Evolutionary conservation across 2,888 invertebrate genomes (phyloP).

Genomic region (Myathropa florea): DNA sequence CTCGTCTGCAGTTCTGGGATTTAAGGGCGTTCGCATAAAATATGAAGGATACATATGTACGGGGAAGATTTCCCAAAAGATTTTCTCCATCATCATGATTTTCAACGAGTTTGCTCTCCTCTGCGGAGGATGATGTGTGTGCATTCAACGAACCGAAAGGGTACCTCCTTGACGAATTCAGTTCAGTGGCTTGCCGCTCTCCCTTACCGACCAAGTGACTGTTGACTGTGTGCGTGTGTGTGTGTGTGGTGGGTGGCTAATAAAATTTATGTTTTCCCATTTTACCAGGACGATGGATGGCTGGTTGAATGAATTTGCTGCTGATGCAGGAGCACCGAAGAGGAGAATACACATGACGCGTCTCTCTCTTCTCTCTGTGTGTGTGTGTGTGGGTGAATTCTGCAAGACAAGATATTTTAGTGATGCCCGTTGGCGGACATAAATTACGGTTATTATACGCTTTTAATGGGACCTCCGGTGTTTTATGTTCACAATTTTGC

Average conservation of each 20-base stretch:
- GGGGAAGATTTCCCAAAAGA: constrained; percentile 63
- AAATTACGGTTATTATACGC: constrained; percentile 55
- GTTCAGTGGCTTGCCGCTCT: not conserved
- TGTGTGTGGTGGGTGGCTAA: constrained; percentile 12
- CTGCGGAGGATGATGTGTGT: constrained; percentile 22
- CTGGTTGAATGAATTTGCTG: constrained; percentile 6
- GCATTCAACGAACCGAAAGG: constrained; percentile 37
- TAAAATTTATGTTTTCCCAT: constrained; percentile 55
- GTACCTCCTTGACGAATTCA: not conserved
- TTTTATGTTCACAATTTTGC: constrained; percentile 22
- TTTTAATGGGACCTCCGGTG: constrained; percentile 41
- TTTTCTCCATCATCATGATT: constrained; percentile 49
- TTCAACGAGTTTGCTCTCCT: constrained; percentile 48
- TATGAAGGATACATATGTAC: not conserved
- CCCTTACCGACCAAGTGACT: too few relatives aligned
- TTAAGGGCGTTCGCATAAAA: constrained; percentile 7
- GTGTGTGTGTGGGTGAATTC: constrained; percentile 7
- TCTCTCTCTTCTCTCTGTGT: too few relatives aligned
- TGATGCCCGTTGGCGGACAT: constrained; percentile 35
- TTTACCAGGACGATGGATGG: constrained; percentile 15
- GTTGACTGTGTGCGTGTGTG: not conserved
- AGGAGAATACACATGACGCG: not conserved
- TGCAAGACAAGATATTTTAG: constrained; percentile 29
- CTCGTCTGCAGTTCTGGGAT: constrained; percentile 11
- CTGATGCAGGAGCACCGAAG: not conserved